phyloP scores from a whole-genome alignment of 2,113 vertebrate species.

The Chaetodon auriga region DNA sequence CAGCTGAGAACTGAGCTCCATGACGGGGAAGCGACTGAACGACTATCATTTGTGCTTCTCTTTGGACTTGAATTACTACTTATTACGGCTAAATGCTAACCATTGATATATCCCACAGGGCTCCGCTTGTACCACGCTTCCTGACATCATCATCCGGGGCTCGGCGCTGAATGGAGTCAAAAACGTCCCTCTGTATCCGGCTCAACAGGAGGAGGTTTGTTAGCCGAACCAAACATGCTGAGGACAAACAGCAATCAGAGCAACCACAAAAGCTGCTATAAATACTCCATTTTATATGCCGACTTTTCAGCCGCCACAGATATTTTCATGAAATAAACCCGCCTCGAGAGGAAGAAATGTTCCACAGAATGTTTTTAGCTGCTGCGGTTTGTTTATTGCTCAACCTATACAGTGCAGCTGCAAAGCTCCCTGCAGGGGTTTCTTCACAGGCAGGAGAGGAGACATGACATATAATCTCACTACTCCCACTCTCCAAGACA shows the following conservation, averaged over 20 bases:
- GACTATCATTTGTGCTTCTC: conserved; percentile 25
- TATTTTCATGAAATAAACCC: background rate
- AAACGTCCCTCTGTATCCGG: conserved; percentile 14
- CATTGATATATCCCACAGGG: conserved; percentile 34
- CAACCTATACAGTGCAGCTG: conserved; percentile 11
- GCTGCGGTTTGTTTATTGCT: conserved; percentile 23
- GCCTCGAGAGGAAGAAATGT: conserved; percentile 5
- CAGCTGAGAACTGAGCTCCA: conserved; percentile 18
- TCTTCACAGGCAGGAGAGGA: conserved; percentile 17
- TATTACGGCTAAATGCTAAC: conserved; percentile 54
- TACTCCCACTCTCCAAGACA: conserved; percentile 35
- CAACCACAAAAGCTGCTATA: conserved; percentile 13
- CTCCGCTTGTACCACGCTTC: conserved; percentile 29
- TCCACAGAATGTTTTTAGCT: conserved; percentile 10
- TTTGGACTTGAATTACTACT: conserved; percentile 31
- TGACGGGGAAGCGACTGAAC: conserved; percentile 12
- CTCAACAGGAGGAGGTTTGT: conserved; percentile 46
- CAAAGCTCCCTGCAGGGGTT: conserved; percentile 21
- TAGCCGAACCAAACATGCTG: background rate
- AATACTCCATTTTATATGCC: conserved; percentile 29
- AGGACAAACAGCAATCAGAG: conserved; percentile 31
- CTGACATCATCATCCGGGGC: conserved; percentile 29
- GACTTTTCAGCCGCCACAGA: background rate
- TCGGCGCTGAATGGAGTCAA: conserved; percentile 12
- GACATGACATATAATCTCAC: conserved; percentile 53